phyloP scores from a whole-genome alignment of 2,888 invertebrate genomes.

The Parthenolecanium corni region DNA sequence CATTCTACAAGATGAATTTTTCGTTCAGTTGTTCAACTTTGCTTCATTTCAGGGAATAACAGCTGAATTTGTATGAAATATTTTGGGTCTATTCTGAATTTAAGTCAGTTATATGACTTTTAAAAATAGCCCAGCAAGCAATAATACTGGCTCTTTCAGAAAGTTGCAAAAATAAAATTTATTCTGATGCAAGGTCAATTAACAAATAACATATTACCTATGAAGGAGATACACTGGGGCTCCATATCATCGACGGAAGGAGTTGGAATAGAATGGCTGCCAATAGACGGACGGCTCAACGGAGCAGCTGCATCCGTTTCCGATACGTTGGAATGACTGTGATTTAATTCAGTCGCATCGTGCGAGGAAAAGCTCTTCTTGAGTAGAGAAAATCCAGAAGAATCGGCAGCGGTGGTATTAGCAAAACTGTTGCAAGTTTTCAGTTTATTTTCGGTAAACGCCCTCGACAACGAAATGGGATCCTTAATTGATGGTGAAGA shows the following conservation, averaged over 20 bases:
- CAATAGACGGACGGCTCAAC: background rate
- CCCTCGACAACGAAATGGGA: background rate
- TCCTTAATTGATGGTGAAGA: background rate
- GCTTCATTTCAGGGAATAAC: too few species aligned
- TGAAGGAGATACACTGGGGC: slow-evolving; percentile 85
- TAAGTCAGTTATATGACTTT: too few species aligned
- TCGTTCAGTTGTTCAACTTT: too few species aligned
- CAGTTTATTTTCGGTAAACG: background rate
- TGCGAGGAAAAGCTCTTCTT: background rate
- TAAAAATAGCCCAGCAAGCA: too few species aligned
- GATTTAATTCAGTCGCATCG: background rate
- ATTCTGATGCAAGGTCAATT: too few species aligned
- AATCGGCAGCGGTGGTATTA: background rate
- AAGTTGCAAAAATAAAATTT: too few species aligned
- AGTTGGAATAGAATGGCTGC: slow-evolving; percentile 9
- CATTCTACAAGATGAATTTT: too few species aligned
- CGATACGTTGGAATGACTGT: background rate
- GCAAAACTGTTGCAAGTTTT: background rate
- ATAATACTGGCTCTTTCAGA: too few species aligned
- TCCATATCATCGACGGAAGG: slow-evolving; percentile 63
- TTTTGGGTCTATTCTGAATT: too few species aligned
- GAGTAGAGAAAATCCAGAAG: background rate
- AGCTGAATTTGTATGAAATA: too few species aligned
- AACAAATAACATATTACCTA: too few species aligned
- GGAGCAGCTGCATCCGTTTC: slow-evolving; percentile 1